These are phyloP conservation scores for Pantherophis vulpinus DNA, from an alignment of 2,797 vertebrate genomes.

Conservation along the genomic window DNA sequence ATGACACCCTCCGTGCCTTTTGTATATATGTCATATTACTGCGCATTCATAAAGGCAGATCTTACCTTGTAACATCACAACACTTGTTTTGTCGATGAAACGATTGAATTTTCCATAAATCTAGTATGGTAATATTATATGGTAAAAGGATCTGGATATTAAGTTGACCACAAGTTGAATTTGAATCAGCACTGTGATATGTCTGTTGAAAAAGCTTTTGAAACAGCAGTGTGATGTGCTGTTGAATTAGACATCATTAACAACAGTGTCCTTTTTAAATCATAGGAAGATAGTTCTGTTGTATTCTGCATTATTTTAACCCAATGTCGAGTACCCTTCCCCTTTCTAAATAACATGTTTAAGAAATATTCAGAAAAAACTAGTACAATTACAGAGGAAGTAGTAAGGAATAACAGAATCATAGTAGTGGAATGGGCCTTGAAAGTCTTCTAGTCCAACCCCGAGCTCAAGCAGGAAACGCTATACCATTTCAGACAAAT, in stretches of 20 bases:
- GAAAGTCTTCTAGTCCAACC: too few relatives aligned
- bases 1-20: background rate
- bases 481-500: too few relatives aligned
- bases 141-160: background rate
- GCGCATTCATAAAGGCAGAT: background rate
- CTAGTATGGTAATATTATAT: background rate
- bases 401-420: background rate
- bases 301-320: background rate
- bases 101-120: background rate
- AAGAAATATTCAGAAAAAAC: background rate
- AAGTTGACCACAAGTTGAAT: background rate
- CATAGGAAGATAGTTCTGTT: background rate
- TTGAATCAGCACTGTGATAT: background rate
- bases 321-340: background rate
- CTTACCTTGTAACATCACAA: background rate
- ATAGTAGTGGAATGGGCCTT: too few relatives aligned
- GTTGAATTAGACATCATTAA: background rate
- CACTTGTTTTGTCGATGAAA: background rate
- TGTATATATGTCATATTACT: background rate
- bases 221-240: too few relatives aligned
- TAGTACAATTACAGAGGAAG: background rate
- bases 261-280: background rate
- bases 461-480: too few relatives aligned
- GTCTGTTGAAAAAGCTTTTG: too few relatives aligned
- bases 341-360: background rate